Evolutionary conservation across 2,888 invertebrate genomes (phyloP), one percentile per base, ranked within the genome.

Genomic region (Lobophora halterata): DNA sequence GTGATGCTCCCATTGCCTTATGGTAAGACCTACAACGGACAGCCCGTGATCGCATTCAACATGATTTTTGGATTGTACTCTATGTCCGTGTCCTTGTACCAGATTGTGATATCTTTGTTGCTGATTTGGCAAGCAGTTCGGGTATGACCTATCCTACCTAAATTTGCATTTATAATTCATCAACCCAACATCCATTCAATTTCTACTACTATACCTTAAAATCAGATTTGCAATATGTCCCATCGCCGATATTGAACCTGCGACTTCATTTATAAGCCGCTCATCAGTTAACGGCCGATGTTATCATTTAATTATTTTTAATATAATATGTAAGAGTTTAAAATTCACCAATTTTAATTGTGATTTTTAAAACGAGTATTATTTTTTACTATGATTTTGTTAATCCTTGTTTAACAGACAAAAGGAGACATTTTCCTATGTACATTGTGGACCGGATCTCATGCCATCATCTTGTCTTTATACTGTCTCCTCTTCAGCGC

Each of bases 391-490:
- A n/a, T n/a, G n/a, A n/a, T 23, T 25, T 11, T 11, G 21, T 21
- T 38, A 3, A 16, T 31, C 24, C 34, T 6, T 47, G 36, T 44
- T 27, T 14, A 28, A 9, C 57, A 76, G 76, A 42, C 44, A 2
- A 59, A 55, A 38, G 50, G 52, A 4, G 46, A 53, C 10, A 18
- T 55, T 16, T 76, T 63, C 41, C 3, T 71, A 2, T 61, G 65
- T 21, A 54, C 70, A 0, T 8, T 80, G 11, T 83, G 80, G 81
- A 71, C 62, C 46, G 55, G 65, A 1, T 82, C 81, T 0, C 76
- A 81, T 23, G n/a, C 76, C 1, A 51, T 69, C 1, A 65, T 83
- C 3, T 29, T 78, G 29, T 26, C 49, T 0, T 6, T 75, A 1
- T 79, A 71, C 53, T 42, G 41, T n/a, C 5, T 69, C 0, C 49